These are phyloP conservation scores for Philhelius pedissequus DNA, from an alignment of 2,888 invertebrate species.

Conservation along the genomic window DNA sequence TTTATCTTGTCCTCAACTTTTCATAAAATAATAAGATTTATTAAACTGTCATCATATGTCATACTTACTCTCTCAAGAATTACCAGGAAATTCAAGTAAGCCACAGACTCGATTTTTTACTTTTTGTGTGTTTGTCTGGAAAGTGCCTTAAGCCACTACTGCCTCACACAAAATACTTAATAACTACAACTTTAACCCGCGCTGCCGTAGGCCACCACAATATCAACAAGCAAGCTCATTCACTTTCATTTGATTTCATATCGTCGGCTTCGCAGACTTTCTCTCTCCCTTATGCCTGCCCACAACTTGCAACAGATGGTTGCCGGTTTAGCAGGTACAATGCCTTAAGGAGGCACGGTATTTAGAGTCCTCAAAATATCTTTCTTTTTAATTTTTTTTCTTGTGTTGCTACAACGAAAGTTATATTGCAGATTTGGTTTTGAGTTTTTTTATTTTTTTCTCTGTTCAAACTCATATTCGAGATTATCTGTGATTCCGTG, in stretches of 20 bases:
- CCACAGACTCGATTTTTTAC: neutral
- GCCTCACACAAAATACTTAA: neutral
- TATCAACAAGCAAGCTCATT: conserved; percentile 9
- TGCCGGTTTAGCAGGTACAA: conserved; percentile 3
- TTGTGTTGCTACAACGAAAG: conserved; percentile 21
- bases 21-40: neutral
- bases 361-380: conserved; percentile 31
- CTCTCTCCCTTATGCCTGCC: conserved; percentile 54
- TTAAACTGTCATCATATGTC: neutral
- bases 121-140: neutral
- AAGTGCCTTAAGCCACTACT: conserved; percentile 1
- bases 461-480: neutral
- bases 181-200: neutral
- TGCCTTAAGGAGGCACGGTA: neutral
- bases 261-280: conserved; percentile 8
- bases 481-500: conserved; percentile 49
- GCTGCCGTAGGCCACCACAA: neutral
- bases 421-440: conserved; percentile 17
- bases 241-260: conserved; percentile 52
- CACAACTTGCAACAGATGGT: conserved; percentile 23
- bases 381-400: neutral
- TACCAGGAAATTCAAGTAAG: conserved; percentile 35
- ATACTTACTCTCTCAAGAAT: neutral
- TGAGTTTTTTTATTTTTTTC: neutral
- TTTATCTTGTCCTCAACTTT: no score